Percentiles rank a stretch among this genome's conserved stretches.
These are phyloP conservation scores for Epinephelus lanceolatus DNA, from an alignment of 2,113 vertebrate genomes.

Conservation along the genomic window DNA sequence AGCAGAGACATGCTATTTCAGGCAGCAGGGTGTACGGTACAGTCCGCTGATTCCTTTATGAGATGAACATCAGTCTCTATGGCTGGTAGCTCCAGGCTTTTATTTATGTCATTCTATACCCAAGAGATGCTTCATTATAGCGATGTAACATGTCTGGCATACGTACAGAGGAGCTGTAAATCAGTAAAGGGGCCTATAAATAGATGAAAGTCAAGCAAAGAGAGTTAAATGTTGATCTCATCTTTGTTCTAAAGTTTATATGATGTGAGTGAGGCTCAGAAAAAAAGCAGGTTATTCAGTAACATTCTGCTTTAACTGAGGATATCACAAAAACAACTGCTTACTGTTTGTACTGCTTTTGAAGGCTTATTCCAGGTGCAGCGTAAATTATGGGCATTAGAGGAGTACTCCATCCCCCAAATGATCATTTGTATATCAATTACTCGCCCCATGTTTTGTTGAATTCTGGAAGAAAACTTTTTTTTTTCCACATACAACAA, in stretches of 20 bases:
- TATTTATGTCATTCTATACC: slow-evolving; percentile 53
- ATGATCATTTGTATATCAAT: too few relatives aligned
- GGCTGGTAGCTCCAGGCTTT: slow-evolving; percentile 43
- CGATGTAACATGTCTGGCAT: slow-evolving; percentile 22
- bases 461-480: too few relatives aligned
- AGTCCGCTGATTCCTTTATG: slow-evolving; percentile 50
- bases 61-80: slow-evolving; percentile 51
- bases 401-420: too few relatives aligned
- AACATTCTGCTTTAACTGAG: neutral
- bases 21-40: slow-evolving; percentile 56
- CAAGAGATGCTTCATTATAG: slow-evolving; percentile 39
- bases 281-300: neutral
- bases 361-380: neutral
- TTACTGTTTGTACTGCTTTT: too few relatives aligned
- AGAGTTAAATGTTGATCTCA: slow-evolving; percentile 42
- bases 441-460: too few relatives aligned
- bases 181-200: slow-evolving; percentile 36
- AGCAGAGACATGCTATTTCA: slow-evolving; percentile 73
- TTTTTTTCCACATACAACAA: too few relatives aligned
- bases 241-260: slow-evolving; percentile 28
- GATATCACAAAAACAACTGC: neutral
- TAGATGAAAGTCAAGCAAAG: slow-evolving; percentile 55
- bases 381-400: neutral
- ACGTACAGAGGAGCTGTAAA: slow-evolving; percentile 6
- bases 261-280: slow-evolving; percentile 3